Conservation (phyloP, 64 coral and sea anemone genomes). For the Acropora yongei region DNA sequence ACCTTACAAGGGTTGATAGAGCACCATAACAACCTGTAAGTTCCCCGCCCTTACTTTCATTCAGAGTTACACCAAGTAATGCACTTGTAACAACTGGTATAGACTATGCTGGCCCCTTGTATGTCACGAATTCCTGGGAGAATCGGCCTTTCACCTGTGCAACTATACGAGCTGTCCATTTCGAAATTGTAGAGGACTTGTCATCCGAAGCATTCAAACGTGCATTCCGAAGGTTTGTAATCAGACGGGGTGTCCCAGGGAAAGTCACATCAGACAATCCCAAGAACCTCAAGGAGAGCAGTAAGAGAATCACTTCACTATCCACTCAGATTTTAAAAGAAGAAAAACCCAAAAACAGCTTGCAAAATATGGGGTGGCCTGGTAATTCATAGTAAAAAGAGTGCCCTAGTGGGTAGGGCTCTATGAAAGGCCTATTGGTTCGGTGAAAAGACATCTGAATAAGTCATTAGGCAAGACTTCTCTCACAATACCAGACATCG, state of each 20-base stretch:
- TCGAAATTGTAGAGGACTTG: slow-evolving; percentile 46
- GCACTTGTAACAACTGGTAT: not conserved
- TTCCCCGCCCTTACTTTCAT: slow-evolving; percentile 6
- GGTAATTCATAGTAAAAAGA: not conserved
- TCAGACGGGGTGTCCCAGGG: slow-evolving; percentile 47
- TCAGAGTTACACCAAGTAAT: not conserved
- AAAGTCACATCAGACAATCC: slow-evolving; percentile 57
- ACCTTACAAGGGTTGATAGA: slow-evolving; percentile 10
- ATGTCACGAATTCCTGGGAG: not conserved
- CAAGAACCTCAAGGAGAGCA: slow-evolving; percentile 9
- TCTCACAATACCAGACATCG: not conserved
- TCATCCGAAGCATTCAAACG: slow-evolving; percentile 38
- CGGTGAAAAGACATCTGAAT: no score
- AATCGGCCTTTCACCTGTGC: slow-evolving; percentile 23
- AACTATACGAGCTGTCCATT: slow-evolving; percentile 33
- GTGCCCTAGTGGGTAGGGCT: slow-evolving; percentile 7
- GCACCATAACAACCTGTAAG: not conserved
- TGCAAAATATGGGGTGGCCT: not conserved
- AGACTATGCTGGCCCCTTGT: not conserved
- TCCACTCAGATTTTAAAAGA: not conserved
- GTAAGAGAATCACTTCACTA: not conserved
- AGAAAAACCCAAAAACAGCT: not conserved
- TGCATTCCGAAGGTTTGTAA: slow-evolving; percentile 49
- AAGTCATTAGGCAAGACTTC: slow-evolving; percentile 6
- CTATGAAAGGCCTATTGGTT: no score